Evolutionary conservation across 1,140 invertebrate species (phyloP).

Genomic region (Drosophila jambulina): DNA sequence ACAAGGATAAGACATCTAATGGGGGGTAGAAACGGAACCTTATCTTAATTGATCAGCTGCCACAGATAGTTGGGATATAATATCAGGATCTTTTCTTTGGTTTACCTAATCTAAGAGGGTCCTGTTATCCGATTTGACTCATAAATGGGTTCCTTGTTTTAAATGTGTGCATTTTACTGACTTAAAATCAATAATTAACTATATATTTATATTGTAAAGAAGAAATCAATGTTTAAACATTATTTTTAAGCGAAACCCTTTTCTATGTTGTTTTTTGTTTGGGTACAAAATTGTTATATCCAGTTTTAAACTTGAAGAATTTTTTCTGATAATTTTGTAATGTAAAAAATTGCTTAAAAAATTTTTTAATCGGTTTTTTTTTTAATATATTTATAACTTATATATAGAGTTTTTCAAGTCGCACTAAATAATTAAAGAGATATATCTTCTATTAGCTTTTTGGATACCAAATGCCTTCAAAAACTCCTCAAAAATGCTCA

Average conservation of each 20-base stretch:
- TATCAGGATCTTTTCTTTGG: not conserved
- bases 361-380: too few relatives aligned
- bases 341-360: too few relatives aligned
- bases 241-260: not conserved
- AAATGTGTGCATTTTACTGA: not conserved
- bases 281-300: not conserved
- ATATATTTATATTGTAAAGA: too few relatives aligned
- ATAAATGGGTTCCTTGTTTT: too few relatives aligned
- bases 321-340: too few relatives aligned
- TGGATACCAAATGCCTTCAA: too few relatives aligned
- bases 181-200: not conserved
- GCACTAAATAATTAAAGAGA: not conserved
- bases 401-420: not conserved
- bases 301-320: too few relatives aligned
- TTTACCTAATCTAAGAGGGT: not conserved
- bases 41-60: slow-evolving; percentile 23
- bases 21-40: not conserved
- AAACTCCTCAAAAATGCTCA: not conserved
- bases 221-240: not conserved
- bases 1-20: slow-evolving; percentile 12
- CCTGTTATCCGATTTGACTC: not conserved
- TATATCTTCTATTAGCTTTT: not conserved
- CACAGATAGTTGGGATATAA: not conserved
- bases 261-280: not conserved
- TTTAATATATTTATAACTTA: too few relatives aligned